phyloP scores from a whole-genome alignment of 2,888 invertebrate genomes.

The Mythimna pallens region DNA sequence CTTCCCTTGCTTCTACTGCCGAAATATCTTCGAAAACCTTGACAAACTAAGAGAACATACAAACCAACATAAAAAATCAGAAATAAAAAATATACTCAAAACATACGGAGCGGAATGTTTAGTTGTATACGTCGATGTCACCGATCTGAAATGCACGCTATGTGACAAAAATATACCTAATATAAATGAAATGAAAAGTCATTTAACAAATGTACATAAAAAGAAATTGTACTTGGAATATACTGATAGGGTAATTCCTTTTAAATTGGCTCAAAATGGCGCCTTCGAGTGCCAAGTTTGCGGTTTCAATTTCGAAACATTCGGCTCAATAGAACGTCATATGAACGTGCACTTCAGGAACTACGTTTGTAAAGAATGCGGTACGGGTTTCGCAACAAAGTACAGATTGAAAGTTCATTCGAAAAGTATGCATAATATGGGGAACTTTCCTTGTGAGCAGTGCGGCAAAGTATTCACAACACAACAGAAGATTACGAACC shows the following conservation, averaged over 20 bases:
- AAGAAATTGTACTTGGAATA: conserved; percentile 76
- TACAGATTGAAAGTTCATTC: conserved; percentile 80
- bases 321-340: conserved; percentile 83
- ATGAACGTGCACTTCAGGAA: conserved; percentile 86
- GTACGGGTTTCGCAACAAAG: conserved; percentile 82
- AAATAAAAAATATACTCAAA: conserved; percentile 68
- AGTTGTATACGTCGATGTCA: conserved; percentile 82
- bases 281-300: conserved; percentile 81
- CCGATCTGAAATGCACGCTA: conserved; percentile 77
- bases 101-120: conserved; percentile 79
- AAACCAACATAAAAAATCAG: conserved; percentile 68
- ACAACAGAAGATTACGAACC: conserved; percentile 78
- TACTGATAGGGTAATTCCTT: conserved; percentile 82
- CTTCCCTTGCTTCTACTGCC: conserved; percentile 84
- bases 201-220: conserved; percentile 76
- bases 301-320: conserved; percentile 81
- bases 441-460: conserved; percentile 75
- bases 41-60: conserved; percentile 73
- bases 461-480: conserved; percentile 80
- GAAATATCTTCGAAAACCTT: conserved; percentile 75
- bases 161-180: conserved; percentile 70
- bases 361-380: conserved; percentile 83
- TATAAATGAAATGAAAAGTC: conserved; percentile 77
- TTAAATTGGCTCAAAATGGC: conserved; percentile 72
- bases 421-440: conserved; percentile 77